A percentile compares a stretch with the other conserved stretches of the same genome.
These are phyloP conservation scores for Malacosoma neustria DNA, from an alignment of 2,888 invertebrate genomes.

Conservation along the genomic window DNA sequence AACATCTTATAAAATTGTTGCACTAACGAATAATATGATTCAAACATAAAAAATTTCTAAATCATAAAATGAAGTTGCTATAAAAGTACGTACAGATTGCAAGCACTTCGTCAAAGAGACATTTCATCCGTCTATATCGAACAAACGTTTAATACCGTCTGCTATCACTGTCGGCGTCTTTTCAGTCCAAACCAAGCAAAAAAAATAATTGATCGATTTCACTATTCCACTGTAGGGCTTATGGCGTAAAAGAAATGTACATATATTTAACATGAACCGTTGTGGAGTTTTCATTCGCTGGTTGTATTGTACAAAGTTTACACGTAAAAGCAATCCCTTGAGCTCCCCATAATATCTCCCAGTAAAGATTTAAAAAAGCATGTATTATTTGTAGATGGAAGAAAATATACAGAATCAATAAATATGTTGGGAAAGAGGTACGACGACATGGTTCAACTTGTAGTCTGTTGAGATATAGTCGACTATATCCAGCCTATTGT, in stretches of 20 bases:
- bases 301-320: background rate
- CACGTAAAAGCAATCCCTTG: background rate
- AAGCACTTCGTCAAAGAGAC: slow-evolving; percentile 51
- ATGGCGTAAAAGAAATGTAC: slow-evolving; percentile 47
- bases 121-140: slow-evolving; percentile 35
- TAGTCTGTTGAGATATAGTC: slow-evolving; percentile 42
- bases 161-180: slow-evolving; percentile 51
- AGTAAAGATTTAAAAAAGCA: background rate
- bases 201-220: slow-evolving; percentile 70
- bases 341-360: background rate
- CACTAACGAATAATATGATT: too few relatives aligned
- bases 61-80: too few relatives aligned
- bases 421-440: too few relatives aligned
- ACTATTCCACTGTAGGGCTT: slow-evolving; percentile 34
- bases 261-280: too few relatives aligned
- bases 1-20: too few relatives aligned
- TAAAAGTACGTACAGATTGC: slow-evolving; percentile 38
- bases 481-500: slow-evolving; percentile 50
- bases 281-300: background rate
- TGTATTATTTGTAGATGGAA: too few relatives aligned
- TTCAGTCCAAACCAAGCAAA: slow-evolving; percentile 52
- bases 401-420: too few relatives aligned
- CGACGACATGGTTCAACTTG: too few relatives aligned
- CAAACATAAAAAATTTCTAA: too few relatives aligned
- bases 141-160: slow-evolving; percentile 58